These are phyloP conservation scores for Nyctibius grandis DNA, from an alignment of 2,797 vertebrate species.

Conservation along the genomic window DNA sequence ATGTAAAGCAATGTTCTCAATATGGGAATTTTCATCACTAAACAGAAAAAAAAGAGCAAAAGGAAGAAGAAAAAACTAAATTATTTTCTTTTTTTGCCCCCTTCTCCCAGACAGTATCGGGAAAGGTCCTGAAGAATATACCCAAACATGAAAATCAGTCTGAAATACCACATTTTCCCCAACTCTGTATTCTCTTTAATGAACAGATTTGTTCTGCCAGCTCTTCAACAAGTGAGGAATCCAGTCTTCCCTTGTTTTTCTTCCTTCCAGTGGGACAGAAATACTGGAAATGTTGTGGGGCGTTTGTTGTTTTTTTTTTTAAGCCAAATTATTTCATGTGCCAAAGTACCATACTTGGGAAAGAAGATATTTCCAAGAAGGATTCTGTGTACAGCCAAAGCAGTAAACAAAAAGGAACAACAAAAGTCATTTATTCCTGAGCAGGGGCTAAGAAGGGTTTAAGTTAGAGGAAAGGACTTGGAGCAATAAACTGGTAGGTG, in stretches of 20 bases:
- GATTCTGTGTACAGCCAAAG: conserved; percentile 30
- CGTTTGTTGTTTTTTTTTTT: background rate
- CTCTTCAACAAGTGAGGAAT: background rate
- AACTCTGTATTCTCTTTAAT: background rate
- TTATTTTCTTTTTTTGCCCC: background rate
- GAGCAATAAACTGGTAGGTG: conserved; percentile 49
- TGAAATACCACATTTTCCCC: background rate
- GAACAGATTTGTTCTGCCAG: background rate
- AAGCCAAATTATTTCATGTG: background rate
- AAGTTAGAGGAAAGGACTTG: background rate
- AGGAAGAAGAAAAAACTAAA: background rate
- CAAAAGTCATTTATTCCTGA: conserved; percentile 9
- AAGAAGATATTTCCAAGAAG: conserved; percentile 30
- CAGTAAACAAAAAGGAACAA: conserved; percentile 37
- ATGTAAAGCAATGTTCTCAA: background rate
- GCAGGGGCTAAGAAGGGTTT: background rate
- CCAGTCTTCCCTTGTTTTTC: background rate
- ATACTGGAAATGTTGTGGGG: background rate
- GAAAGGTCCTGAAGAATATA: background rate
- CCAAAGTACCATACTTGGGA: conserved; percentile 37
- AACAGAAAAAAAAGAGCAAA: background rate
- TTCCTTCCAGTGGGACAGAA: background rate
- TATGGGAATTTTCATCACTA: background rate
- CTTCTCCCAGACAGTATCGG: background rate
- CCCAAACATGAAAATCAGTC: background rate